Percentiles rank a stretch among this genome's conserved stretches.
These are phyloP conservation scores for Glyptemys insculpta DNA, from an alignment of 2,797 vertebrate genomes.

Conservation along the genomic window DNA sequence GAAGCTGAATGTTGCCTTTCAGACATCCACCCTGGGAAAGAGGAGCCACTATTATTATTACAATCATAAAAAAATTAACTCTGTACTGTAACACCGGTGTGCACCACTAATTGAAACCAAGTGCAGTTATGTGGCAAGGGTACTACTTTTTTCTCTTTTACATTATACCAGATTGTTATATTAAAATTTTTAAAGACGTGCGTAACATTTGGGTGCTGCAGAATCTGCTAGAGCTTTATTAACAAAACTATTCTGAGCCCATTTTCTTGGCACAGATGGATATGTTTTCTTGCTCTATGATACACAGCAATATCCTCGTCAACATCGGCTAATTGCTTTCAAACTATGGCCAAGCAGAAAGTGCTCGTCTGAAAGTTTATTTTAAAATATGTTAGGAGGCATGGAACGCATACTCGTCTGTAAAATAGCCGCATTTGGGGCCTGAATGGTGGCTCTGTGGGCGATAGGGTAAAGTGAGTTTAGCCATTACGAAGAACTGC, in stretches of 20 bases:
- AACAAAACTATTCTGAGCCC: conserved; percentile 58
- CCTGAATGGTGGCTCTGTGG: conserved; percentile 9
- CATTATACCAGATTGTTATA: conserved; percentile 37
- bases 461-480: conserved; percentile 43
- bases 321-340: conserved; percentile 71
- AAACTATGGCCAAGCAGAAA: conserved; percentile 60
- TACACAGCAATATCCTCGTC: conserved; percentile 72
- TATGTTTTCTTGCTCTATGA: conserved; percentile 76
- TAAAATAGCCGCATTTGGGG: neutral
- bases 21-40: neutral
- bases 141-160: conserved; percentile 22
- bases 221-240: conserved; percentile 45
- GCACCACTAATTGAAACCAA: neutral
- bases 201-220: neutral
- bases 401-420: conserved; percentile 35
- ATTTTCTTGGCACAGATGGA: conserved; percentile 66
- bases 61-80: neutral
- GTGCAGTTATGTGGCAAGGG: neutral
- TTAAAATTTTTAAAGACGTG: neutral
- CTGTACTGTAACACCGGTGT: neutral
- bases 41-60: neutral
- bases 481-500: neutral
- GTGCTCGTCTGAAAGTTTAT: conserved; percentile 59
- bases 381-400: conserved; percentile 56
- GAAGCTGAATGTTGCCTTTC: conserved; percentile 15